Percentiles rank a stretch among this genome's conserved stretches.
Evolutionary conservation across 2,888 invertebrate species (phyloP).

Genomic region (Aplocera efformata): DNA sequence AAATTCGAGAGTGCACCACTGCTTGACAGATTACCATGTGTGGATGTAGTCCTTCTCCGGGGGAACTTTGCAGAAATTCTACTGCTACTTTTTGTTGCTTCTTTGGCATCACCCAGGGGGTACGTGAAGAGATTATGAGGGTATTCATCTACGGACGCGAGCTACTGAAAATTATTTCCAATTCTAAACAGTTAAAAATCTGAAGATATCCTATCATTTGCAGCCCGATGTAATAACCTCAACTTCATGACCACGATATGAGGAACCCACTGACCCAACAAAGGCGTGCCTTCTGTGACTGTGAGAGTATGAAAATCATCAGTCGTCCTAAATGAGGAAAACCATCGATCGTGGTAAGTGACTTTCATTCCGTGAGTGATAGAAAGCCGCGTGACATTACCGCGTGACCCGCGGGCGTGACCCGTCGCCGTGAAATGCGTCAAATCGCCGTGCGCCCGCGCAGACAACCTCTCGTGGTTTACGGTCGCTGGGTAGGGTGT

Average conservation of each 20-base stretch:
- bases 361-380: slow-evolving; percentile 64
- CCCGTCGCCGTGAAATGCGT: slow-evolving; percentile 72
- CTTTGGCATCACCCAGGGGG: too few species aligned
- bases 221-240: too few species aligned
- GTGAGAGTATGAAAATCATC: slow-evolving; percentile 21
- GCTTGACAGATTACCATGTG: too few species aligned
- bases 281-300: slow-evolving; percentile 9
- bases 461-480: slow-evolving; percentile 41
- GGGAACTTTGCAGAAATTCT: too few species aligned
- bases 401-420: slow-evolving; percentile 71
- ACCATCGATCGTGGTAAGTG: slow-evolving; percentile 39
- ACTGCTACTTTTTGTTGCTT: too few species aligned
- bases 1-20: too few species aligned
- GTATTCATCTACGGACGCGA: too few species aligned
- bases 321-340: slow-evolving; percentile 26
- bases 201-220: too few species aligned
- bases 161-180: too few species aligned
- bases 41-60: too few species aligned
- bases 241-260: neutral
- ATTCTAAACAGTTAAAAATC: too few species aligned
- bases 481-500: slow-evolving; percentile 35
- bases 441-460: slow-evolving; percentile 78
- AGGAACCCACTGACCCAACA: slow-evolving; percentile 7
- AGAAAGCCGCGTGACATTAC: slow-evolving; percentile 72
- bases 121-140: too few species aligned